phyloP scores from a whole-genome alignment of 2,888 invertebrate genomes.

The Adelognathus sp. region DNA sequence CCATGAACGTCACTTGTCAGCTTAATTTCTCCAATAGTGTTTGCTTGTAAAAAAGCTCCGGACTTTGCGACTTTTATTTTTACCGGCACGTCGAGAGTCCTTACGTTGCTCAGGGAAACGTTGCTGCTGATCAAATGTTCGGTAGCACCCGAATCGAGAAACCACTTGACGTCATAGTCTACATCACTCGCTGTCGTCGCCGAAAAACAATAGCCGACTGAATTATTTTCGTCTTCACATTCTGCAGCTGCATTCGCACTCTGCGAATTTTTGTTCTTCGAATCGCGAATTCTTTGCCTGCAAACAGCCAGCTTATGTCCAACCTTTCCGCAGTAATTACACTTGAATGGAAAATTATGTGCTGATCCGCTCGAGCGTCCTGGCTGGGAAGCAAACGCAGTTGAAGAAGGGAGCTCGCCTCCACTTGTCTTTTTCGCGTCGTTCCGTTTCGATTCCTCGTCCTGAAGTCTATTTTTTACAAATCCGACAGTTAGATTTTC shows the following conservation, averaged over 20 bases:
- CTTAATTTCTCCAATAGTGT: constrained; percentile 46
- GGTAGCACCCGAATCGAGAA: constrained; percentile 65
- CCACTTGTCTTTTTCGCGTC: neutral
- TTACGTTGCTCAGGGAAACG: constrained; percentile 45
- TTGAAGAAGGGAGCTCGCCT: neutral
- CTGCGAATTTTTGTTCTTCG: neutral
- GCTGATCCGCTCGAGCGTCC: neutral
- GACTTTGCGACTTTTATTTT: constrained; percentile 54
- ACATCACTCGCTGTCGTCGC: constrained; percentile 5
- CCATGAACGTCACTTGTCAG: constrained; percentile 29
- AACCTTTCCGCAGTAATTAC: constrained; percentile 40
- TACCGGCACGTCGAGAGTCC: constrained; percentile 47
- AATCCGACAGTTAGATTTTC: constrained; percentile 54
- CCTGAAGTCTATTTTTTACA: constrained; percentile 63
- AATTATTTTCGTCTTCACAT: neutral
- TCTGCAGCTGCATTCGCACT: neutral
- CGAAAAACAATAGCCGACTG: constrained; percentile 9
- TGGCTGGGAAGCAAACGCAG: constrained; percentile 9
- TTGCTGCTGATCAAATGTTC: constrained; percentile 59
- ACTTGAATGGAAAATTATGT: constrained; percentile 24
- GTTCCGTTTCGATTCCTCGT: constrained; percentile 60
- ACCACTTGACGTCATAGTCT: constrained; percentile 51
- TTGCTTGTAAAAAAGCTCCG: constrained; percentile 44
- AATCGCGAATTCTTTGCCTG: neutral
- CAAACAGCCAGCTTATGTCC: constrained; percentile 48